phyloP scores from a whole-genome alignment of 2,113 vertebrate species.

The Cebidichthys violaceus region DNA sequence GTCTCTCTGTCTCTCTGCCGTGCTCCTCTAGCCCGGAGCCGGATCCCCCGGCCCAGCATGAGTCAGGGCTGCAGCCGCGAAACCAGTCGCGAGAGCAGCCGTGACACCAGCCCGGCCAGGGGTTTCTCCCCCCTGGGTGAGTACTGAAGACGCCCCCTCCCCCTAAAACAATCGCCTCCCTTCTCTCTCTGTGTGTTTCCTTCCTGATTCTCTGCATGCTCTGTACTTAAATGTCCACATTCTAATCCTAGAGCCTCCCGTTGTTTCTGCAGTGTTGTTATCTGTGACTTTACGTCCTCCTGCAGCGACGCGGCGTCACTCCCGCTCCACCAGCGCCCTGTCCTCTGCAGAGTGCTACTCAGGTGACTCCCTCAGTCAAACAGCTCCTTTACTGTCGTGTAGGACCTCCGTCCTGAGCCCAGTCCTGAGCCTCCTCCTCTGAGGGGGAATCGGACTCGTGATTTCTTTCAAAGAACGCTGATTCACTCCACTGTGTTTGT shows the following conservation, averaged over 20 bases:
- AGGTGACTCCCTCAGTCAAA: conserved; percentile 84
- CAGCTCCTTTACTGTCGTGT: no score
- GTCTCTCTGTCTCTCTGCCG: background rate
- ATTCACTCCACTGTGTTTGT: no score
- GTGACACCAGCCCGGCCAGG: conserved; percentile 93
- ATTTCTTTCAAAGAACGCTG: no score
- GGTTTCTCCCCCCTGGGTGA: conserved; percentile 93
- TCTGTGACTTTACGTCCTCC: conserved; percentile 39
- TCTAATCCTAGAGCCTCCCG: background rate
- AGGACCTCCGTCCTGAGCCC: no score
- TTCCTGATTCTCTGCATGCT: conserved; percentile 32
- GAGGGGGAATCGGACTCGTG: no score
- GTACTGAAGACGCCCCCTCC: conserved; percentile 65
- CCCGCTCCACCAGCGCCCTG: conserved; percentile 94
- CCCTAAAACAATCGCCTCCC: no score
- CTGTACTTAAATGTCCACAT: background rate
- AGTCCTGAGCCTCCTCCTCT: no score
- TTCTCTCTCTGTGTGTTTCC: background rate
- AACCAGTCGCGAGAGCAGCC: conserved; percentile 96
- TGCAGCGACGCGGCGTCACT: conserved; percentile 92
- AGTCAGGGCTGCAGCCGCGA: conserved; percentile 97
- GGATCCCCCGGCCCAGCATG: conserved; percentile 94
- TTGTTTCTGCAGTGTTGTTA: background rate
- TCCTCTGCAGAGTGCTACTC: conserved; percentile 89
- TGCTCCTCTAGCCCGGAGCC: conserved; percentile 87